Base-by-base conservation (phyloP, 37 sponge, comb jelly and placozoan genomes). In the Chondrilla cf. caribensis region DNA sequence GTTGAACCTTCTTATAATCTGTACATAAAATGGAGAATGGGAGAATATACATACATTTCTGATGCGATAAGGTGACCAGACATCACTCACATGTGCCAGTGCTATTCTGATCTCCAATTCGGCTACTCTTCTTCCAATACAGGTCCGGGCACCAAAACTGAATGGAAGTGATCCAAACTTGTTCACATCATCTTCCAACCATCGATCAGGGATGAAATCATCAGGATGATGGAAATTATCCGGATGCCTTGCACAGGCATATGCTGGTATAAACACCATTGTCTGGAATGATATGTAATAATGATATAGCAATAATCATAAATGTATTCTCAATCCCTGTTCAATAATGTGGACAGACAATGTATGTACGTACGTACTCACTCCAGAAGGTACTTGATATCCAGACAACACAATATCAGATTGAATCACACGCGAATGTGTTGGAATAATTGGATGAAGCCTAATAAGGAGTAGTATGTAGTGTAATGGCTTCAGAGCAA, bases 91-190 rank as follows among this genome's bases (percentile, higher is more conserved):
- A 19, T 60, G 64, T 60, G 64, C 22, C 29, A 60, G 15, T 22
- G 64, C 29, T 19, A 26, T 60, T 26, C 64, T 60, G 28, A 60
- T 60, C 29, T 19, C 64, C 64, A 60, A 22, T 60, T 60, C 64
- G 15, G 64, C 64, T 22, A 60, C 64, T 60, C 64, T 60, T 26
- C 64, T 65, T 71, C 87, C 87, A 39, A 87, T 76, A 78, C 87
- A 87, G 79, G 82, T 87, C 19, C 87, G 33, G 11, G 83, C 31
- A 0, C 87, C 87, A 82, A 77, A 82, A 7, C 87, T 82, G 82
- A 87, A 87, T 9, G 87, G 83, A 11, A 87, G 79, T 22, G 66
- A 67, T 2, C 66, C 66, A 78, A 87, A 87, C 64, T 58, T 47
- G 51, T 11, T 47, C 51, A 47, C 51, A 25, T 87, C 71, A 14